phyloP scores from a whole-genome alignment of 2,113 vertebrate species.

The Rousettus leschenaultii region DNA sequence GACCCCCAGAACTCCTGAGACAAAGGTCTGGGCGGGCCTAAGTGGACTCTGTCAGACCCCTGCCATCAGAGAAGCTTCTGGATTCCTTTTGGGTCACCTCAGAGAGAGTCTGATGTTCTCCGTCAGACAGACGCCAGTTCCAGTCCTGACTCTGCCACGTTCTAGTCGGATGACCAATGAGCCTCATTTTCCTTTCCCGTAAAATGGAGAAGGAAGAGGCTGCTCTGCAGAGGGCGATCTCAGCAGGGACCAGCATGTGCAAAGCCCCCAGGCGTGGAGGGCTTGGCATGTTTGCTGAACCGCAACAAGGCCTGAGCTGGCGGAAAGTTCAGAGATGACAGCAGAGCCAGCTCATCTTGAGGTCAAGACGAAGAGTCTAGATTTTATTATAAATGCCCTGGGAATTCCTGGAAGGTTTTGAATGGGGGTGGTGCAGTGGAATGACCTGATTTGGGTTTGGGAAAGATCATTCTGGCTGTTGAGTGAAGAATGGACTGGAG shows the following conservation, averaged over 20 bases:
- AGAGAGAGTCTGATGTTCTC: not conserved
- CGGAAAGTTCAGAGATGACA: not conserved
- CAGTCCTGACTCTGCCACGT: not conserved
- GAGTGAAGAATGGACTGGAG: not conserved
- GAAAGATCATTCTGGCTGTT: not conserved
- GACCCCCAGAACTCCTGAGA: not conserved
- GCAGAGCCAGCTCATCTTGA: not conserved
- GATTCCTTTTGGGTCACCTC: not conserved
- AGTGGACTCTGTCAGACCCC: not conserved
- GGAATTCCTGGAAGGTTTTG: not conserved
- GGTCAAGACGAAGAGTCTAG: not conserved
- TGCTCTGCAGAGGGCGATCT: not conserved
- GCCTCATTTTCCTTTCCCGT: not conserved
- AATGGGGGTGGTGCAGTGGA: not conserved
- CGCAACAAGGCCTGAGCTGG: too few relatives aligned
- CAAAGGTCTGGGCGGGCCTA: not conserved
- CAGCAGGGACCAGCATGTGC: fast-evolving
- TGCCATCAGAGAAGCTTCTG: not conserved
- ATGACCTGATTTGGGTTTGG: not conserved
- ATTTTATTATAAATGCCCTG: not conserved
- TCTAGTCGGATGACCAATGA: not conserved
- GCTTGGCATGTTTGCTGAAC: not conserved
- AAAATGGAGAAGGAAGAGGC: not conserved
- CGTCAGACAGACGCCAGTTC: not conserved
- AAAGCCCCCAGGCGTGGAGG: fast-evolving